phyloP scores from a whole-genome alignment of 2,888 invertebrate genomes.

The Epistrophella euchroma region DNA sequence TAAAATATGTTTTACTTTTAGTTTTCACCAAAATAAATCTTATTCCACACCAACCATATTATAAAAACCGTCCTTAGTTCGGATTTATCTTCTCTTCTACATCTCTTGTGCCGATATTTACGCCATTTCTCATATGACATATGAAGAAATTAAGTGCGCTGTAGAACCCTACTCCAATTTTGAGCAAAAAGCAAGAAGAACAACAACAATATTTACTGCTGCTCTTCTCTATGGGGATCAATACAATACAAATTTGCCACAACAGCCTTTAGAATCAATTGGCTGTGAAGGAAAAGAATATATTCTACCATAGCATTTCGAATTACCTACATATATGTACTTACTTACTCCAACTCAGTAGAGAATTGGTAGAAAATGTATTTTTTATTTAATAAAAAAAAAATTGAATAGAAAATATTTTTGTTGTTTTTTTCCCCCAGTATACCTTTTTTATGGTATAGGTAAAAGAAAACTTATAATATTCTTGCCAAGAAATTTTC shows the following conservation, averaged over 20 bases:
- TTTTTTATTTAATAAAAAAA: not conserved
- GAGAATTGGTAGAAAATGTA: not conserved
- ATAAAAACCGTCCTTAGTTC: not conserved
- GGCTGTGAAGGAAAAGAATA: constrained; percentile 65
- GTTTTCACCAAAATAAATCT: not conserved
- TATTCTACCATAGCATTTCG: constrained; percentile 47
- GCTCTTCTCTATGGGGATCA: constrained; percentile 50
- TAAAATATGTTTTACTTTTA: not conserved
- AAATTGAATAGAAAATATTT: not conserved
- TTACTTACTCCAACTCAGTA: not conserved
- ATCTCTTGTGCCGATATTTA: not conserved
- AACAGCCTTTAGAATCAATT: constrained; percentile 72
- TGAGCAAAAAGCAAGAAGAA: not conserved
- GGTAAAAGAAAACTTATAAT: constrained; percentile 24
- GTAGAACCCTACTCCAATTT: not conserved
- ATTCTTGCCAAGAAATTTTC: constrained; percentile 55
- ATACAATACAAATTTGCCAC: constrained; percentile 70
- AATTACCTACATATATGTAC: constrained; percentile 48
- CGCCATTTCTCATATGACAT: not conserved
- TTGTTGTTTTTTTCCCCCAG: not conserved
- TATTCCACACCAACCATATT: not conserved
- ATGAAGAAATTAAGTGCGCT: not conserved
- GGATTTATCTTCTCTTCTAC: not conserved
- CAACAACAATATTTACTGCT: constrained; percentile 40
- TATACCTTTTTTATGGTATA: not conserved